phyloP scores from a whole-genome alignment of 2,888 invertebrate species.

The Caenorhabditis drosophilae region DNA sequence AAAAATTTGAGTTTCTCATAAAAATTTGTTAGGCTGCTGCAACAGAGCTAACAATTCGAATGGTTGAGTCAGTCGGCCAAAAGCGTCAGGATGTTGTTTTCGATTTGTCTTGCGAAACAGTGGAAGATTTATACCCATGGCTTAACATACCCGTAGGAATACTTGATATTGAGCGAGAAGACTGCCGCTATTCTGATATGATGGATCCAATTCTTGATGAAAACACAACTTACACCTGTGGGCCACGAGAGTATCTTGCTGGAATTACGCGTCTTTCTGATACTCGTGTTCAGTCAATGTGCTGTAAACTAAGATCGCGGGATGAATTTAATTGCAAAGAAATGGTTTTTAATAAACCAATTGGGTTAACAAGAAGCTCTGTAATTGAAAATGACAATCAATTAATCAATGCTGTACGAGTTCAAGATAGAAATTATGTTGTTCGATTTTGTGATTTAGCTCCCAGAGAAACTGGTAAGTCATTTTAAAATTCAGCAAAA shows the following conservation, averaged over 20 bases:
- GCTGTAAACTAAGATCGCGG: conserved; percentile 64
- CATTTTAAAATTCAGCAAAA: too few relatives aligned
- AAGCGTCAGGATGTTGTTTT: conserved; percentile 67
- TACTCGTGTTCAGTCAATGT: conserved; percentile 67
- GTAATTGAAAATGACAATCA: conserved; percentile 64
- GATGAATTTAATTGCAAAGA: conserved; percentile 63
- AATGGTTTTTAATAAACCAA: conserved; percentile 60
- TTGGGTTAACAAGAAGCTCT: conserved; percentile 58
- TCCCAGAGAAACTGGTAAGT: conserved; percentile 59
- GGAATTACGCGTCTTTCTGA: conserved; percentile 64
- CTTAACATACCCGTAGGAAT: conserved; percentile 62
- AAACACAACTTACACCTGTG: conserved; percentile 52
- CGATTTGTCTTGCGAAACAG: conserved; percentile 61
- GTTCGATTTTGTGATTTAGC: conserved; percentile 67
- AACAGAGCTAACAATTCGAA: conserved; percentile 55
- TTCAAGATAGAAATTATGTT: conserved; percentile 53
- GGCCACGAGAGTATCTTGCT: conserved; percentile 64
- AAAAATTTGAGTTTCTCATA: too few relatives aligned
- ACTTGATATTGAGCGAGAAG: conserved; percentile 62
- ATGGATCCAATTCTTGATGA: conserved; percentile 65
- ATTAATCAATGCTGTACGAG: conserved; percentile 62
- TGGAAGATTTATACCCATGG: conserved; percentile 65
- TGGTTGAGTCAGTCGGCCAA: conserved; percentile 67
- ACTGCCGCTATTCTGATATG: conserved; percentile 63
- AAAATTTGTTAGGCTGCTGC: conserved; percentile 50